Evolutionary conservation across 2,888 invertebrate species (phyloP), one percentile per base, ranked within the genome.

Genomic region (Cosmopolites sordidus): DNA sequence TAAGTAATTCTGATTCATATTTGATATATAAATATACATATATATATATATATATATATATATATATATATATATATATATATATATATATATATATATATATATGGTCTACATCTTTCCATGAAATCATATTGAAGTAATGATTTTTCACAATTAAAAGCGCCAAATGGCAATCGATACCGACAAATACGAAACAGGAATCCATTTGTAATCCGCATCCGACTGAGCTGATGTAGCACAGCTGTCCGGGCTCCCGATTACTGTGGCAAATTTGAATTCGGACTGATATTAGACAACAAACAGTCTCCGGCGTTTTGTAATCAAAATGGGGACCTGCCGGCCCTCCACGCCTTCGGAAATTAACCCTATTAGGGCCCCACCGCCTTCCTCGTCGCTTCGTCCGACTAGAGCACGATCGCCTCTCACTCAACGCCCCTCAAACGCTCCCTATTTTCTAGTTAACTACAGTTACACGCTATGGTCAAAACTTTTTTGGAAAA

Each of bases 251-350:
- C 18, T 5, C 46, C 42, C 48, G 50, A 54, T 54, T 53, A 53
- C 53, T 44, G 43, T 43, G 48, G 48, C 48, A 48, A 54, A 50
- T 54, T 54, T 49, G 49, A 54, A 54, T 54, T 54, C 38, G 42
- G 50, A 49, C 46, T 43, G 47, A 50, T 55, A 55, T 51, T 51
- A 55, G 55, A 51, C 50, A 55, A 51, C 55, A 55, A 55, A 55
- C 55, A 51, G 47, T 51, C 54, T 54, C 51, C 47, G 47, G 51
- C 55, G 51, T 51, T 55, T 48, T 55, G 55, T 43, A 47, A 55
- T 55, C 51, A 41, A 42, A 55, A 55, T 52, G 40, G 51, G 51
- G 46, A 40, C 51, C 40, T 46, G 46, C 46, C 41, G 18, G 44
- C 45, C 50, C 27, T 39, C 39, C 40, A 16, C 41, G 11, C 11